Evolutionary conservation across 2,113 vertebrate genomes (phyloP).

Genomic region (Labeo rohita): DNA sequence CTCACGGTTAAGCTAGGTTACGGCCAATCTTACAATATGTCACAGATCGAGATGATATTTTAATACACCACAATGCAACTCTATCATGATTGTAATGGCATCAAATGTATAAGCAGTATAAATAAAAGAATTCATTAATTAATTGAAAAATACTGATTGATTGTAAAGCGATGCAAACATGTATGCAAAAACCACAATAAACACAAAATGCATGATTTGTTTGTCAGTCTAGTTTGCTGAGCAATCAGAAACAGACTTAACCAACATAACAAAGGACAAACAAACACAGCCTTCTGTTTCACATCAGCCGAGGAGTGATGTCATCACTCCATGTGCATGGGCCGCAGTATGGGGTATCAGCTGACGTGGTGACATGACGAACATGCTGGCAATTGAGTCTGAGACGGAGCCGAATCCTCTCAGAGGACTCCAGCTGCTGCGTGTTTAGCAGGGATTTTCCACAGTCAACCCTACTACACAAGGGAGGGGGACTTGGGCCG

Average conservation of each 20-base stretch:
- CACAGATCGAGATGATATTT: too few relatives aligned
- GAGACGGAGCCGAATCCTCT: constrained; percentile 38
- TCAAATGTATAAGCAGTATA: too few relatives aligned
- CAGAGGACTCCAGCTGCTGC: constrained; percentile 3
- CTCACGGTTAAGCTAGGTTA: neutral
- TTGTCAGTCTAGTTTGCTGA: neutral
- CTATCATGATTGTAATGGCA: too few relatives aligned
- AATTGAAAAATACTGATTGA: too few relatives aligned
- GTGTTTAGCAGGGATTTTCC: constrained; percentile 35
- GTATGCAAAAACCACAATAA: too few relatives aligned
- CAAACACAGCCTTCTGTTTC: constrained; percentile 30
- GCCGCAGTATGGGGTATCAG: neutral
- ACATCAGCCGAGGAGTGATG: constrained; percentile 13
- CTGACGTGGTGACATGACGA: constrained; percentile 36
- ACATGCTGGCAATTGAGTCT: constrained; percentile 19
- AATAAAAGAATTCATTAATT: too few relatives aligned
- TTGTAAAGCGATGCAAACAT: too few relatives aligned
- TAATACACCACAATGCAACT: too few relatives aligned
- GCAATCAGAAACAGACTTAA: neutral
- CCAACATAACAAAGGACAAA: neutral
- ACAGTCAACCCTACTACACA: neutral
- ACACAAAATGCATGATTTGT: neutral
- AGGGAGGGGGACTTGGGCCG: neutral
- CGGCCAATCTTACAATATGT: too few relatives aligned
- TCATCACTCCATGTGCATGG: neutral